Evolutionary conservation across 2,888 invertebrate species (phyloP).

Genomic region (Dendrolimus pini): DNA sequence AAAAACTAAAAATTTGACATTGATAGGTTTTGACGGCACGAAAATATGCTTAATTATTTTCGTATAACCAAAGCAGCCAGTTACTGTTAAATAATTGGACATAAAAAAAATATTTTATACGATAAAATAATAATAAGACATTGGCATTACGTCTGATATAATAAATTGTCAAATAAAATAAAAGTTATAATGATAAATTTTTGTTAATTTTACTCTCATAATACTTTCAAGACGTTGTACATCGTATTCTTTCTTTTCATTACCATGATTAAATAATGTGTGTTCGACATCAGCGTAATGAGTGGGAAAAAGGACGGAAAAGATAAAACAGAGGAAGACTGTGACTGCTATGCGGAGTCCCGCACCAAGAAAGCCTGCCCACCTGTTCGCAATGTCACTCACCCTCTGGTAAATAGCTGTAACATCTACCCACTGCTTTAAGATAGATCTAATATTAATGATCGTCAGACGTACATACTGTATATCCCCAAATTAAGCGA

Average conservation of each 20-base stretch:
- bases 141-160: too few relatives aligned
- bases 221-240: slow-evolving; percentile 19
- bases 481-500: too few relatives aligned
- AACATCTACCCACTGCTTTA: too few relatives aligned
- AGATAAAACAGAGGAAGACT: slow-evolving; percentile 28
- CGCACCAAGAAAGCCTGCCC: slow-evolving; percentile 32
- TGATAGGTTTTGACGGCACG: slow-evolving; percentile 18
- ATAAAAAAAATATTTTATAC: too few relatives aligned
- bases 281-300: slow-evolving; percentile 24
- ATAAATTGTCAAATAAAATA: too few relatives aligned
- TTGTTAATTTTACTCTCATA: slow-evolving; percentile 10
- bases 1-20: slow-evolving; percentile 62
- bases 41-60: too few relatives aligned
- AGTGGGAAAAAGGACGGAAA: slow-evolving; percentile 31
- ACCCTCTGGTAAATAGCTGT: slow-evolving; percentile 45
- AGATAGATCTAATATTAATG: too few relatives aligned
- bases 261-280: slow-evolving; percentile 23
- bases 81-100: too few relatives aligned
- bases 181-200: slow-evolving; percentile 13
- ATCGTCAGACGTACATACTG: too few relatives aligned
- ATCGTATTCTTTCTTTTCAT: slow-evolving; percentile 18
- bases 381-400: slow-evolving; percentile 45
- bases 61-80: too few relatives aligned
- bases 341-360: slow-evolving; percentile 31
- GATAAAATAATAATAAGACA: too few relatives aligned